phyloP scores from a whole-genome alignment of 2,888 invertebrate genomes.

The Amorpha juglandis region DNA sequence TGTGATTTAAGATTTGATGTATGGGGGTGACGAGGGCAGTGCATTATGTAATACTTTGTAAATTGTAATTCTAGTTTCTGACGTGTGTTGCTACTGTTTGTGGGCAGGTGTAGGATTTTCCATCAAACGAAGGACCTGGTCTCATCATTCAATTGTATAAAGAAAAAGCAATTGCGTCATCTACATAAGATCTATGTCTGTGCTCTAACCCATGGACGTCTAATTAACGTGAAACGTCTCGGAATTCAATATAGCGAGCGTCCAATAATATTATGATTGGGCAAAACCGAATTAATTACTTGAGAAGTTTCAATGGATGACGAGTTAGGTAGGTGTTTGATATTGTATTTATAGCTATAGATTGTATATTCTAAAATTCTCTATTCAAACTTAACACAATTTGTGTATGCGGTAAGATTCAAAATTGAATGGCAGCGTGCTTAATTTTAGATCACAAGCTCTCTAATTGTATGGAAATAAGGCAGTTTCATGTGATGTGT shows the following conservation, averaged over 20 bases:
- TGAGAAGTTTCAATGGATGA: conserved; percentile 3
- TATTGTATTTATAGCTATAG: background rate
- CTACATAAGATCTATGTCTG: background rate
- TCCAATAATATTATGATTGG: conserved; percentile 39
- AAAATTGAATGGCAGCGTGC: background rate
- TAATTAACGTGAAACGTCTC: conserved; percentile 61
- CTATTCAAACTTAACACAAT: background rate
- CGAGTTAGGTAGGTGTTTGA: background rate
- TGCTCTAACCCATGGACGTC: conserved; percentile 49
- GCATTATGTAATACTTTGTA: too few relatives aligned
- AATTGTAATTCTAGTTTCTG: too few relatives aligned
- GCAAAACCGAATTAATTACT: conserved; percentile 18
- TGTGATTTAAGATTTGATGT: too few relatives aligned
- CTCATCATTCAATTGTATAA: too few relatives aligned
- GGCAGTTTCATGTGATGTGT: background rate
- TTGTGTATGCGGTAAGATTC: background rate
- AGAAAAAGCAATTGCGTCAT: too few relatives aligned
- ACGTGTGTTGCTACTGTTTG: too few relatives aligned
- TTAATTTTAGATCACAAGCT: background rate
- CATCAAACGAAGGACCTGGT: too few relatives aligned
- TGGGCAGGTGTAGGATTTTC: too few relatives aligned
- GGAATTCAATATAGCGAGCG: conserved; percentile 45
- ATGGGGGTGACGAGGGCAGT: too few relatives aligned
- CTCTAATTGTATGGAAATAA: background rate
- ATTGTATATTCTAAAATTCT: background rate